phyloP scores from a whole-genome alignment of 1,140 invertebrate species.

The Heliconius hermathena region DNA sequence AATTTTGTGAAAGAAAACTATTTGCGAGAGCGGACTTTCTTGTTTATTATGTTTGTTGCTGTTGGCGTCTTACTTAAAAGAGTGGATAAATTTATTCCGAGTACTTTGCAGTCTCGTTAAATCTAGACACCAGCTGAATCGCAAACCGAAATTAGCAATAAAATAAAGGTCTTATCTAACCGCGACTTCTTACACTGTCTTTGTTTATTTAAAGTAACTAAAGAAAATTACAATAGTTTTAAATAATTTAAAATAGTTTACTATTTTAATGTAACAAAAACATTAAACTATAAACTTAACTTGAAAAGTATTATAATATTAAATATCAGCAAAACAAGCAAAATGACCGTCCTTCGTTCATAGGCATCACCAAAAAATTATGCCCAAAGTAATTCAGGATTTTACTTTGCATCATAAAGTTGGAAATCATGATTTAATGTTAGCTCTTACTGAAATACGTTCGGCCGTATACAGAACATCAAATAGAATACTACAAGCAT shows the following conservation, averaged over 20 bases:
- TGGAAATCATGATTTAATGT: constrained; percentile 27
- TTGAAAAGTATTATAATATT: neutral
- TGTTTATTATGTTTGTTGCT: constrained; percentile 1
- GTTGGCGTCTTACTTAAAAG: constrained; percentile 4
- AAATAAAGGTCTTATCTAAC: neutral
- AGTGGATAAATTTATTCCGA: constrained; percentile 8
- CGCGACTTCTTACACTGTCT: neutral
- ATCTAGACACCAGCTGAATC: constrained; percentile 4
- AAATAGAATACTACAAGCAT: constrained; percentile 20
- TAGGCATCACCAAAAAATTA: neutral
- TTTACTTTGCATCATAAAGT: constrained; percentile 19
- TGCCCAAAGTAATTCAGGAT: neutral
- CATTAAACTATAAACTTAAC: neutral
- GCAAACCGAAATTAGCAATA: neutral
- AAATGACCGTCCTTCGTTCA: neutral
- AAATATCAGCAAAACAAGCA: neutral
- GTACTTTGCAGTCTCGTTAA: neutral
- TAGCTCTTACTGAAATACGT: constrained; percentile 17
- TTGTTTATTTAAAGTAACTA: too few species aligned
- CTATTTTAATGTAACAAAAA: neutral
- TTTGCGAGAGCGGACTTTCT: constrained; percentile 2
- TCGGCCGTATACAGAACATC: constrained; percentile 22
- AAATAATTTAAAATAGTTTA: too few species aligned
- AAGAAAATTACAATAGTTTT: too few species aligned
- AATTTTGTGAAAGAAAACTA: constrained; percentile 9